Percentiles rank a stretch among this genome's conserved stretches.
phyloP scores from a whole-genome alignment of 2,888 invertebrate genomes.

The Synergus umbraculus region DNA sequence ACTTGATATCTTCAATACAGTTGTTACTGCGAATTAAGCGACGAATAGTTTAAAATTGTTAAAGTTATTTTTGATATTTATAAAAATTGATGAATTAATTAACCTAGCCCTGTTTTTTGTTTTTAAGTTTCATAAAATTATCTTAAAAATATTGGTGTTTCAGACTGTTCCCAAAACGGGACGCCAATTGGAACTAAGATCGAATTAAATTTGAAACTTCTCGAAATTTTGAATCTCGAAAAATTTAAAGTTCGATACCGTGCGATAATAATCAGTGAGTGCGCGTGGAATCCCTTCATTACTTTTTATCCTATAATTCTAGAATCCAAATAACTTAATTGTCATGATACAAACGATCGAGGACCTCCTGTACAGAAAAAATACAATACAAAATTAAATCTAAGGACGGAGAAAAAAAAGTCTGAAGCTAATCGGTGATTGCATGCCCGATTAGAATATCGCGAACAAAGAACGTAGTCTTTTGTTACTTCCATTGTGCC shows the following conservation, averaged over 20 bases:
- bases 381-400: constrained; percentile 74
- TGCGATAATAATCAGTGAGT: constrained; percentile 45
- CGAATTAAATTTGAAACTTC: neutral
- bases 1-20: neutral
- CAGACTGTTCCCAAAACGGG: neutral
- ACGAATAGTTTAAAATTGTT: constrained; percentile 3
- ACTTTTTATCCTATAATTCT: neutral
- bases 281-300: constrained; percentile 8
- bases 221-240: neutral
- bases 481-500: constrained; percentile 4
- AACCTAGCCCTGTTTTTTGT: neutral
- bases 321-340: constrained; percentile 44
- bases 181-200: neutral
- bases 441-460: constrained; percentile 49
- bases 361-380: constrained; percentile 63
- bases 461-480: constrained; percentile 12
- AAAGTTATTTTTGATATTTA: constrained; percentile 2
- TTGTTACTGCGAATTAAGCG: neutral
- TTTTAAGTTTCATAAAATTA: neutral
- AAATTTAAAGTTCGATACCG: constrained; percentile 7
- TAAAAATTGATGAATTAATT: constrained; percentile 27
- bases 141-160: constrained; percentile 11
- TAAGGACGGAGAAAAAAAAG: constrained; percentile 76
- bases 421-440: constrained; percentile 63
- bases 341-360: constrained; percentile 56